phyloP scores from a whole-genome alignment of 1,140 invertebrate species.

The Aphidius gifuensis region DNA sequence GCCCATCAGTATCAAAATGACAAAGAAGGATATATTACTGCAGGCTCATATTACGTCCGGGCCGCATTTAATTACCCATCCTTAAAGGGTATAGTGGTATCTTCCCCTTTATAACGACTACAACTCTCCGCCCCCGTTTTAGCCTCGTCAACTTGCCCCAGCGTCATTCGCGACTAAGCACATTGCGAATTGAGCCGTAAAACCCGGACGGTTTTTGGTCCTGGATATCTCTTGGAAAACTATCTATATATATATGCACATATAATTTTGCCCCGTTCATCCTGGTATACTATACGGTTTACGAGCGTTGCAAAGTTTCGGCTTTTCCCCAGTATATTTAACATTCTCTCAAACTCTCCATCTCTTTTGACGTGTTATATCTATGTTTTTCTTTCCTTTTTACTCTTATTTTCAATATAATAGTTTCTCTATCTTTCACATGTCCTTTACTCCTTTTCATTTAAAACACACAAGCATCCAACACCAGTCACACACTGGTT shows the following conservation, averaged over 20 bases:
- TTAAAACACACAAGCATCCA: no score
- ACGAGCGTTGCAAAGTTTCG: constrained; percentile 47
- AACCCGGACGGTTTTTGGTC: constrained; percentile 27
- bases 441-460: no score
- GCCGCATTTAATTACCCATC: constrained; percentile 49
- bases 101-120: no score
- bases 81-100: constrained; percentile 38
- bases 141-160: no score
- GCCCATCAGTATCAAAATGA: constrained; percentile 3
- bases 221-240: no score
- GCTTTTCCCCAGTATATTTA: constrained; percentile 2
- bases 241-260: no score
- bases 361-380: background rate
- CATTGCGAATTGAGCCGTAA: constrained; percentile 51
- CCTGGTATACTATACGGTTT: constrained; percentile 34
- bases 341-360: background rate
- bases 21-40: constrained; percentile 12
- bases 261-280: background rate
- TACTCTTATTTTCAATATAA: no score
- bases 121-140: constrained; percentile 6
- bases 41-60: constrained; percentile 27
- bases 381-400: no score
- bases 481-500: background rate
- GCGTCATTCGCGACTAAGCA: no score
- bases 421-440: no score